A percentile compares a stretch with the other conserved stretches of the same genome.
These are phyloP conservation scores for Oophaga pumilio DNA, from an alignment of 2,113 vertebrate genomes.

Conservation along the genomic window DNA sequence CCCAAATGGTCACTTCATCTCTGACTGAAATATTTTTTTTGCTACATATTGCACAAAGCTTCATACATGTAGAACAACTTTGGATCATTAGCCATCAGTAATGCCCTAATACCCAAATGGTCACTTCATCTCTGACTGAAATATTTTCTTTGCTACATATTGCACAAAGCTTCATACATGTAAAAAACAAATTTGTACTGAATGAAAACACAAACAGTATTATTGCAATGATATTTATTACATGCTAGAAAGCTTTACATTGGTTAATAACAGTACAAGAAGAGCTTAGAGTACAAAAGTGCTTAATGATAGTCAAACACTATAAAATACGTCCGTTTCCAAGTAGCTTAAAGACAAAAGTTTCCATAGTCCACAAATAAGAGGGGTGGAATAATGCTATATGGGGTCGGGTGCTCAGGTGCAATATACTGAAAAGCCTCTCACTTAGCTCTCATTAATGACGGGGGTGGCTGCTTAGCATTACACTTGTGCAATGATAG, in stretches of 20 bases:
- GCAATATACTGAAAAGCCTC: too few species aligned
- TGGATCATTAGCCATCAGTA: too few species aligned
- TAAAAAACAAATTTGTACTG: background rate
- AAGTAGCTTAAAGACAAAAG: background rate
- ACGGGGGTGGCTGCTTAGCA: too few species aligned
- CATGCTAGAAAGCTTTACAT: background rate
- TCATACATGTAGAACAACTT: too few species aligned
- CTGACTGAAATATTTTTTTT: too few species aligned
- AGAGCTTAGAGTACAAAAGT: background rate
- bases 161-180: background rate
- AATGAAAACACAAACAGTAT: background rate
- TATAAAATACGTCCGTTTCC: background rate
- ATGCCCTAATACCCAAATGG: background rate
- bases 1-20: too few species aligned
- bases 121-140: background rate
- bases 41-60: too few species aligned
- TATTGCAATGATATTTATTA: background rate
- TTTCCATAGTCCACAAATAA: conserved; percentile 19
- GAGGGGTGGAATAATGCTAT: background rate
- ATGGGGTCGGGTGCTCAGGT: too few species aligned
- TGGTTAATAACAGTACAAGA: background rate
- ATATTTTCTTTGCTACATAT: background rate
- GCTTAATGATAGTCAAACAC: background rate
- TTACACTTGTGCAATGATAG: too few species aligned
- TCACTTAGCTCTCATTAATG: too few species aligned